Evolutionary conservation across 92 coral and sea anemone species (phyloP).

Genomic region (Muricea muricata): DNA sequence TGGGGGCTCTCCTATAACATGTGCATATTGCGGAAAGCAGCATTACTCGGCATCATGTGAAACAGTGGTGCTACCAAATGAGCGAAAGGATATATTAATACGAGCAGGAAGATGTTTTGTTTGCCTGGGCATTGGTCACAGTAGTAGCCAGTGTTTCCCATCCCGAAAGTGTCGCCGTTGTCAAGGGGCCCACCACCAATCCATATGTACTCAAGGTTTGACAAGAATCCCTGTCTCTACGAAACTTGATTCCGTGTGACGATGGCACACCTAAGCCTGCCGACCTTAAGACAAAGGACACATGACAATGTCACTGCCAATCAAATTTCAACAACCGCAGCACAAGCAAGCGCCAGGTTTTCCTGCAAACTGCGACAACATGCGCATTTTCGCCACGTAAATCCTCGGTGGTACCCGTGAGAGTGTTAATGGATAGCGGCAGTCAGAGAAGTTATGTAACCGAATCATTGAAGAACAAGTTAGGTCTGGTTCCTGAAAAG

Average conservation of each 20-base stretch:
- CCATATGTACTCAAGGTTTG: conserved; percentile 15
- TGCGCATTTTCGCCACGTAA: not conserved
- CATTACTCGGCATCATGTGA: not conserved
- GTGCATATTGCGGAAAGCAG: not conserved
- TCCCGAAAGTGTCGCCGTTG: conserved; percentile 29
- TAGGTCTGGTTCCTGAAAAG: conserved; percentile 44
- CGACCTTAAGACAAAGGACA: not conserved
- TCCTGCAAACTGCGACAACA: not conserved
- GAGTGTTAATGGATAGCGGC: not conserved
- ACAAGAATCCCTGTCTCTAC: not conserved
- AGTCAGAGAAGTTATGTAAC: not conserved
- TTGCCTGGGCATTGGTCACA: not conserved
- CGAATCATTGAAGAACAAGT: not conserved
- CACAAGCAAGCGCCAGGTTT: not conserved
- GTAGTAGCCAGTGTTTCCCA: not conserved
- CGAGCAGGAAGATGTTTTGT: conserved; percentile 4
- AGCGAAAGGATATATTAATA: not conserved
- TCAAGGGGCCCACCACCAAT: conserved; percentile 41
- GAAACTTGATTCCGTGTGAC: not conserved
- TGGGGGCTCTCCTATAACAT: not conserved
- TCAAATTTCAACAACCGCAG: not conserved
- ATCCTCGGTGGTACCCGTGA: not conserved
- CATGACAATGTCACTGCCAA: not conserved
- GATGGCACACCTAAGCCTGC: not conserved
- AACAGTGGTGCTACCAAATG: not conserved